phyloP scores from a whole-genome alignment of 2,113 vertebrate genomes.

The human region GRCh38 chr14:69704001-69704500 shows the following conservation, averaged over 20 bases:
- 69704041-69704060: not conserved
- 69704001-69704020: slow-evolving; percentile 59
- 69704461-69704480: not conserved
- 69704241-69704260: not conserved
- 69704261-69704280: not conserved
- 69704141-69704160: not conserved
- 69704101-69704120: not conserved
- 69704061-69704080: not conserved
- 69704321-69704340: not conserved
- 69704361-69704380: not conserved
- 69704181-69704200: not conserved
- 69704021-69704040: slow-evolving; percentile 62
- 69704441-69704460: not conserved
- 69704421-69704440: not conserved
- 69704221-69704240: not conserved
- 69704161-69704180: not conserved
- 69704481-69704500: not conserved
- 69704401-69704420: not conserved
- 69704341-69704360: not conserved
- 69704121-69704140: not conserved
- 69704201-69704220: not conserved
- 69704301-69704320: not conserved
- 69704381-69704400: not conserved
- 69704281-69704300: not conserved
- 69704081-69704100: not conserved